Evolutionary conservation across 2,888 invertebrate species (phyloP), one percentile per base, ranked within the genome.

Genomic region (Dyspetes luteomarginatus): DNA sequence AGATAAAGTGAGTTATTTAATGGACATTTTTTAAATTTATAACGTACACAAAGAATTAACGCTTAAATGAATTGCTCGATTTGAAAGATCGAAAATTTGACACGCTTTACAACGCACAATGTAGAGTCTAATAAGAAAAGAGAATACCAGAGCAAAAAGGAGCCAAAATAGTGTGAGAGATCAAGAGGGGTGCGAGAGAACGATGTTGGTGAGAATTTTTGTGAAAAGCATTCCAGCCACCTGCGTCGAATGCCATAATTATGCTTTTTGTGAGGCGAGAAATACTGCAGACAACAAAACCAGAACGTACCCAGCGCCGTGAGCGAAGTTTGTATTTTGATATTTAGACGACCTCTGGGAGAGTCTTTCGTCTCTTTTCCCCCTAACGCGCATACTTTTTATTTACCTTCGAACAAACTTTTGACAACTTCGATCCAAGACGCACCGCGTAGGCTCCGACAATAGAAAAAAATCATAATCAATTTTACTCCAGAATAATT

Each of bases 201-300:
- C 26, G 74, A 76, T 77, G 83, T 78, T 82, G 58, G 78, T 67
- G 81, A 82, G 78, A 82, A 41, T 36, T 64, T 64, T 73, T 73
- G 84, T 86, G 86, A 87, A 88, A 88, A 85, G 85, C 87, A 88
- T 89, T 86, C 84, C 85, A 82, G 84, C 86, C 86, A 88, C 88
- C 86, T 87, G 86, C 85, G 83, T 78, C 85, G 83, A 86, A 85
- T 84, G 83, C 85, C 84, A 79, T 83, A 88, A 89, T 88, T 89
- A 87, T 85, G 85, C 85, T 86, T 86, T 86, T 86, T 85, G 84
- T 76, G 77, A 82, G 56, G 76, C 83, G 69, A 78, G 77, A 82
- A 81, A 82, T 80, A 77, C 71, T 76, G 81, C 79, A 78, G 83
- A 72, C 58, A 62, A 45, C 17, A 73, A 19, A 78, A 58, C 58